Percentiles rank a stretch among this genome's conserved stretches.
phyloP scores from a whole-genome alignment of 2,797 vertebrate species.

The Crenichthys baileyi region DNA sequence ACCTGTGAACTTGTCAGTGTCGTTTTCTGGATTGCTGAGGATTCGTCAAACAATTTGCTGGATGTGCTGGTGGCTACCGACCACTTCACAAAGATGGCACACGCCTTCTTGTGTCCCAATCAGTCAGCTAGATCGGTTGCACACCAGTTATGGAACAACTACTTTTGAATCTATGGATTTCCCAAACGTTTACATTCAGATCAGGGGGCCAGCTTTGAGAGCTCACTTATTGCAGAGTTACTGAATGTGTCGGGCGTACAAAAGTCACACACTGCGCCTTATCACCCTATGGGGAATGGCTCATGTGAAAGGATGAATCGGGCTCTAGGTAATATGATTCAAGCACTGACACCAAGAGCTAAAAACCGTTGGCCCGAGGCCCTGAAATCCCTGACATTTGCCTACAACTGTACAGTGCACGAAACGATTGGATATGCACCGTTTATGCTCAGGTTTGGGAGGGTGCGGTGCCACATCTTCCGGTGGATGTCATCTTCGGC shows the following conservation, averaged over 20 bases:
- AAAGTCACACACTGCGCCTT: background rate
- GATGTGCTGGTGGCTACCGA: no score
- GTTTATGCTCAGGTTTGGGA: background rate
- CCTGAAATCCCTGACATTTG: background rate
- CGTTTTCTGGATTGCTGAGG: no score
- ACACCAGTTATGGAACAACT: background rate
- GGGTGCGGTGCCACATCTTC: background rate
- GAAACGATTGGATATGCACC: conserved; percentile 1
- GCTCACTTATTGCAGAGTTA: background rate
- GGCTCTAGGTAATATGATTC: background rate
- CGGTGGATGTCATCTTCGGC: background rate
- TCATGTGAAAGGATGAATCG: background rate
- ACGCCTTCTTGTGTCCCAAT: background rate
- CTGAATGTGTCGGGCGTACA: background rate
- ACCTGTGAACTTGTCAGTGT: no score
- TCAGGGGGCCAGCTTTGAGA: background rate
- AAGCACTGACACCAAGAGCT: no score
- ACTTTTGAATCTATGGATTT: background rate
- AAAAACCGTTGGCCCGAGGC: background rate
- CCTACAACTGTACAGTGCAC: conserved; percentile 3
- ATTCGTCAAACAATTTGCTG: no score
- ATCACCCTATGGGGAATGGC: background rate
- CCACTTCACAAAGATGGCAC: no score
- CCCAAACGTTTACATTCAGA: background rate
- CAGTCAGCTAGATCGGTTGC: background rate